Conservation (phyloP, 1,140 invertebrate genomes). For the Globodera rostochiensis region DNA sequence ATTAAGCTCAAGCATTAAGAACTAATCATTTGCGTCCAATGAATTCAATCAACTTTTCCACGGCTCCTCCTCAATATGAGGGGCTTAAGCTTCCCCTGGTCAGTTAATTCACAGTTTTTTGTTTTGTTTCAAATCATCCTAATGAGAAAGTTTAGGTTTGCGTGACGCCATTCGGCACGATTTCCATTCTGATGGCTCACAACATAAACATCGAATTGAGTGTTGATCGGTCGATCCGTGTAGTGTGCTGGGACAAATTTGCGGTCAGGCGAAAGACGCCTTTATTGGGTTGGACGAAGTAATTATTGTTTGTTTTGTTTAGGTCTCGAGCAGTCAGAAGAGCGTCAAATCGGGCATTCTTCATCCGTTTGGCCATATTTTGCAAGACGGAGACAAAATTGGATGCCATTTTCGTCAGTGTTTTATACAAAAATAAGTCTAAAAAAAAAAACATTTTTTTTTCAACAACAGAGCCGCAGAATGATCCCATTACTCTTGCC, state of each 20-base stretch:
- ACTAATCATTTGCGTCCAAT: not conserved
- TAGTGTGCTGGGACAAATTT: conserved; percentile 37
- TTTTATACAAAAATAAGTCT: not conserved
- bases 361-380: conserved; percentile 29
- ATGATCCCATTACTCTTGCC: conserved; percentile 19
- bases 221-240: conserved; percentile 37
- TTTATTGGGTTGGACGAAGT: not conserved
- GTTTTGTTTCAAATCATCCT: not conserved
- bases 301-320: conserved; percentile 5
- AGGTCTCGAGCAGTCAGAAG: conserved; percentile 33
- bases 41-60: not conserved
- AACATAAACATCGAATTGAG: conserved; percentile 43
- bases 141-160: conserved; percentile 4
- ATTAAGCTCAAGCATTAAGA: not conserved
- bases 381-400: conserved; percentile 40
- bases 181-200: conserved; percentile 38
- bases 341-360: conserved; percentile 29
- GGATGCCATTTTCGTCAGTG: conserved; percentile 36
- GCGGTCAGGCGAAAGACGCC: conserved; percentile 16
- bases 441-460: not conserved
- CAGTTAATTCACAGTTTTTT: not conserved
- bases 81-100: not conserved
- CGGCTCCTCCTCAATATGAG: not conserved
- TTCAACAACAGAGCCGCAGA: conserved; percentile 13
- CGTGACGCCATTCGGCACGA: conserved; percentile 38